Evolutionary conservation across 2,888 invertebrate genomes (phyloP).

Genomic region (Lamproptera curius): DNA sequence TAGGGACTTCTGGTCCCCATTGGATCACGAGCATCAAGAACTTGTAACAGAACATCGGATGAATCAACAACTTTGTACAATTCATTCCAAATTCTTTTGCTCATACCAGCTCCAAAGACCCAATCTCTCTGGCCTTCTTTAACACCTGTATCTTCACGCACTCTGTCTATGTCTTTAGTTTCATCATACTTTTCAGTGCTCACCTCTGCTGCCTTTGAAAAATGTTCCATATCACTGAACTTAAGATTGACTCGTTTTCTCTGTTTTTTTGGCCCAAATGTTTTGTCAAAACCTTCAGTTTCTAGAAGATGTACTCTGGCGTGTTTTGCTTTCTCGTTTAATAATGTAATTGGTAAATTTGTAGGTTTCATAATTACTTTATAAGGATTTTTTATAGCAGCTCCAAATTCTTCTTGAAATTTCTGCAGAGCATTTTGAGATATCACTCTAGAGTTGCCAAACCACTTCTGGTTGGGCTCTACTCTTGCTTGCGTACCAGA

Average conservation of each 20-base stretch:
- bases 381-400: slow-evolving; percentile 96
- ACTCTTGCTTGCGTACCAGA: slow-evolving; percentile 96
- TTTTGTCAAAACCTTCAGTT: slow-evolving; percentile 95
- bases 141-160: slow-evolving; percentile 89
- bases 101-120: slow-evolving; percentile 97
- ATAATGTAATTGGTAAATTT: slow-evolving; percentile 93
- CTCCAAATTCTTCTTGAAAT: slow-evolving; percentile 96
- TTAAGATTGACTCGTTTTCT: slow-evolving; percentile 92
- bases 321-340: slow-evolving; percentile 95
- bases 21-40: slow-evolving; percentile 98
- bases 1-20: slow-evolving; percentile 96
- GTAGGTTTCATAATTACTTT: slow-evolving; percentile 98
- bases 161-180: slow-evolving; percentile 89
- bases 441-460: slow-evolving; percentile 98
- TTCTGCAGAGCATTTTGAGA: slow-evolving; percentile 93
- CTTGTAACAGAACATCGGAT: slow-evolving; percentile 97
- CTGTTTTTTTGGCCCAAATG: slow-evolving; percentile 96
- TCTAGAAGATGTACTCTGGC: slow-evolving; percentile 96
- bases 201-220: slow-evolving; percentile 85
- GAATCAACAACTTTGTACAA: slow-evolving; percentile 99
- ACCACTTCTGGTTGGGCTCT: slow-evolving; percentile 99
- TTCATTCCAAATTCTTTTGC: slow-evolving; percentile 99
- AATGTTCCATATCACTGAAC: slow-evolving; percentile 86
- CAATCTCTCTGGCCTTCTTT: slow-evolving; percentile 92
- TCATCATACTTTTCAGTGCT: slow-evolving; percentile 87